Evolutionary conservation across 2,888 invertebrate genomes (phyloP), one percentile per base, ranked within the genome.

Genomic region (Zelleria hepariella): DNA sequence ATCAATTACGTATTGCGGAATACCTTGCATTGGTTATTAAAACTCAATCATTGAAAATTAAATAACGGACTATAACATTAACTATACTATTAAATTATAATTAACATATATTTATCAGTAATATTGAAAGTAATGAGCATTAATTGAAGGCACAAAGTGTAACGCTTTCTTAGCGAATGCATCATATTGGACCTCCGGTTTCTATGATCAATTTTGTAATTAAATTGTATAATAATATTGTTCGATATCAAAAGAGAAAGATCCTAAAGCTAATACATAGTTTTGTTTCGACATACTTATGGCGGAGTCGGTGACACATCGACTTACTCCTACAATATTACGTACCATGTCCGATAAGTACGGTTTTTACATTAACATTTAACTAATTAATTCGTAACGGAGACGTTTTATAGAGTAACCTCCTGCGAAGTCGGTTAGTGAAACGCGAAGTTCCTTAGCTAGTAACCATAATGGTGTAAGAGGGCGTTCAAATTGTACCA

Each of bases 261-360:
- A 15, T 42, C 32, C 32, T 42, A 42, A 15, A 3, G 4, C 32
- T 42, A 42, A 42, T 42, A 42, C 32, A 42, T 42, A 59, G 62
- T 61, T 65, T 64, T 66, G 63, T 65, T 62, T 63, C 78, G 73
- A 81, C 80, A 78, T 72, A 80, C 75, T 83, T 87, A 88, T 87
- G 87, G 87, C 87, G 87, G 86, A 87, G 82, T 83, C 73, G 72
- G 72, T 65, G 61, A 67, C 71, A 67, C 71, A 72, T 57, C 74
- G 74, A 73, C 74, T 72, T 80, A 76, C 81, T 78, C 76, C 80
- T 57, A 57, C 20, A 49, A 42, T 25, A 26, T 42, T 42, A 18
- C 58, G 52, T 58, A 52, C 58, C n/a, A 7, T 53, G 10, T 25
- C 25, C 58, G 20, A 53, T 52, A 58, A 58, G 58, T 53, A 53